phyloP scores from a whole-genome alignment of 2,888 invertebrate species.

The Nephrotoma appendiculata region DNA sequence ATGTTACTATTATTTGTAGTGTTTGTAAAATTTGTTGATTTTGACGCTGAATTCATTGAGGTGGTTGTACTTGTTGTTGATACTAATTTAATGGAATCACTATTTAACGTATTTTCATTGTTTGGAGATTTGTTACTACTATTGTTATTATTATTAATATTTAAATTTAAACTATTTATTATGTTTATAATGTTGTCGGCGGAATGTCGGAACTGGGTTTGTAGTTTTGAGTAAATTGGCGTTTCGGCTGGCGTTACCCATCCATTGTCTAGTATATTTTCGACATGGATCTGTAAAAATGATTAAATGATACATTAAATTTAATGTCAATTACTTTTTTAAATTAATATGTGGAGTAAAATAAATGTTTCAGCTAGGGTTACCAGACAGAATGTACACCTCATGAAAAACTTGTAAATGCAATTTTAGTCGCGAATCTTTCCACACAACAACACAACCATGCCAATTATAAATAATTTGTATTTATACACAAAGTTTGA shows the following conservation, averaged over 20 bases:
- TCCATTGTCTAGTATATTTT: slow-evolving; percentile 31
- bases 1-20: neutral
- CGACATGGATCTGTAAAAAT: slow-evolving; percentile 20
- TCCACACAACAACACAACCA: too few relatives aligned
- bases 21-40: neutral
- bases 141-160: neutral
- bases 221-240: slow-evolving; percentile 25
- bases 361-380: too few relatives aligned
- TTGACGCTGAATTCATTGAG: neutral
- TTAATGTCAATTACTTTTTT: too few relatives aligned
- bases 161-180: slow-evolving; percentile 5
- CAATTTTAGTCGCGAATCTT: too few relatives aligned
- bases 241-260: slow-evolving; percentile 30
- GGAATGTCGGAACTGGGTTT: slow-evolving; percentile 11
- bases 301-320: too few relatives aligned
- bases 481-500: too few relatives aligned
- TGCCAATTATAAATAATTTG: too few relatives aligned
- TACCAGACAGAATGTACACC: too few relatives aligned
- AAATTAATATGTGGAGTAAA: too few relatives aligned
- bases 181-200: slow-evolving; percentile 7
- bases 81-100: neutral
- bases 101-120: neutral
- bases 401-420: too few relatives aligned
- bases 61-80: neutral
- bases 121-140: neutral